Evolutionary conservation across 2,113 vertebrate genomes (phyloP).

Genomic region (Neopipo cinnamomea): DNA sequence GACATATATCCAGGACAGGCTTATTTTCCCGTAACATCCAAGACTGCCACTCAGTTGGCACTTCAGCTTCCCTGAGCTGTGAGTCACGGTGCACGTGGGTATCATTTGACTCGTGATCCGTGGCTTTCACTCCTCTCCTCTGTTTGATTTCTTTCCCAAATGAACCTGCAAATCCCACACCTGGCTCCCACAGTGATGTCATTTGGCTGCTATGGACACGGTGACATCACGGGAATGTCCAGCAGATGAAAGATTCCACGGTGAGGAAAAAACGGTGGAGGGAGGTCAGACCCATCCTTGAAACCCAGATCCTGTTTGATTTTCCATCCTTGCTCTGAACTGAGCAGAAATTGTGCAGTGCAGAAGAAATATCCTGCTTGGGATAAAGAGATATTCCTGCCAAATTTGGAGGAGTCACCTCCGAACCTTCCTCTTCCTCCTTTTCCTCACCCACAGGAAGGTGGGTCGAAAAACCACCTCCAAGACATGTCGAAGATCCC

Average conservation of each 20-base stretch:
- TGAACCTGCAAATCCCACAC: background rate
- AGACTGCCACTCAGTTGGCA: too few species aligned
- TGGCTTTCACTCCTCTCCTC: background rate
- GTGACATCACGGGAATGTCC: background rate
- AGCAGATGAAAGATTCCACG: background rate
- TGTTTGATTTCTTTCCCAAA: background rate
- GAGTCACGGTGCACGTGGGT: accelerated
- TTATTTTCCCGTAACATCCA: background rate
- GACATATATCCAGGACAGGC: too few species aligned
- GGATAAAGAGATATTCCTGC: background rate
- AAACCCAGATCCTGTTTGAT: background rate
- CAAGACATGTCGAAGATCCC: background rate
- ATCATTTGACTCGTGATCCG: accelerated
- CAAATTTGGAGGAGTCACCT: background rate
- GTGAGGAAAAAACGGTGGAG: background rate
- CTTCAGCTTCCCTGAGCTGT: background rate
- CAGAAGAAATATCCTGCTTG: background rate
- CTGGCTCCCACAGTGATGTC: background rate
- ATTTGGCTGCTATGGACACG: background rate
- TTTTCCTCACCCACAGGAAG: background rate
- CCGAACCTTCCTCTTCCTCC: background rate
- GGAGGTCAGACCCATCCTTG: accelerated
- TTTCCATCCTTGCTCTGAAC: background rate
- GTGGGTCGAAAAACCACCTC: background rate
- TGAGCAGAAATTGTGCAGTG: background rate